These are phyloP conservation scores for Thripadectes ignobilis DNA, from an alignment of 2,797 vertebrate genomes.

Conservation along the genomic window DNA sequence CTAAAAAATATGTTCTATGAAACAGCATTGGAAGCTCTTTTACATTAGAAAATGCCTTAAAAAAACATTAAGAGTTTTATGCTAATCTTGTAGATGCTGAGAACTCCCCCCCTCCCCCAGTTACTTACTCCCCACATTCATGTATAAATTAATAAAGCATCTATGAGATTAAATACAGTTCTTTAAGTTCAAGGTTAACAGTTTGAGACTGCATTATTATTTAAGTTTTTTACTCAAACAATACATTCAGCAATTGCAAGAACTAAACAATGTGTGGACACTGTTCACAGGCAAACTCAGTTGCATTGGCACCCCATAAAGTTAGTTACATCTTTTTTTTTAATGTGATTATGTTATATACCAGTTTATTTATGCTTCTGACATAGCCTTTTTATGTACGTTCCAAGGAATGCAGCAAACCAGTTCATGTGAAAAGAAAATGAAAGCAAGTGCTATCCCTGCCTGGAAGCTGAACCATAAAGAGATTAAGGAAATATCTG, in stretches of 20 bases:
- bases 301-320: not conserved
- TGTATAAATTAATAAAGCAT: too few species aligned
- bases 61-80: too few species aligned
- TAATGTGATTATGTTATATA: too few species aligned
- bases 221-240: not conserved
- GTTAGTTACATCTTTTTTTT: not conserved
- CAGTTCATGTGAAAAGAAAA: not conserved
- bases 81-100: too few species aligned
- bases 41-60: too few species aligned
- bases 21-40: too few species aligned
- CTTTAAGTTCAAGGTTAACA: not conserved
- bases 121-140: too few species aligned
- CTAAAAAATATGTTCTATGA: too few species aligned
- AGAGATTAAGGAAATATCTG: not conserved
- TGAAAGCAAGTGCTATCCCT: not conserved
- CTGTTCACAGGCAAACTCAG: not conserved
- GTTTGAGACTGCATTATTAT: not conserved
- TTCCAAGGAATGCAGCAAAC: too few species aligned
- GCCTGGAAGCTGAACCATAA: not conserved
- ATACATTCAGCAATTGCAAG: not conserved
- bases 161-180: not conserved
- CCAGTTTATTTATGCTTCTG: not conserved
- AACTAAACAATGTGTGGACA: not conserved
- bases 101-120: too few species aligned
- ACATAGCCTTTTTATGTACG: not conserved